A percentile compares a stretch with the other conserved stretches of the same genome.
Evolutionary conservation across 2,113 vertebrate species (phyloP).

Genomic region (Ranitomeya variabilis): DNA sequence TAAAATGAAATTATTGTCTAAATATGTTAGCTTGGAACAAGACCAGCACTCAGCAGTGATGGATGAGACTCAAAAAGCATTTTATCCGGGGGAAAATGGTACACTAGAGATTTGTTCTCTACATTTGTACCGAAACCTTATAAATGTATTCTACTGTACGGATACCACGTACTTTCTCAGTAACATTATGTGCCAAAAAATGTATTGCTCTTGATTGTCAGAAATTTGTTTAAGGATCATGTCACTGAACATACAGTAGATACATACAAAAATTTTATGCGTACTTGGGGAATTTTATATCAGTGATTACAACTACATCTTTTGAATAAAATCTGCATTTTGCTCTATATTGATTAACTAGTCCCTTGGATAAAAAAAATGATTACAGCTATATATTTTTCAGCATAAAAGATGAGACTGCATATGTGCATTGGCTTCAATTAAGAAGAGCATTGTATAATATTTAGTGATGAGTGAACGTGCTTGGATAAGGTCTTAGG

Average conservation of each 20-base stretch:
- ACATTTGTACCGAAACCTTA: background rate
- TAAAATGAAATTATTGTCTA: slow-evolving; percentile 32
- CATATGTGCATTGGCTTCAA: too few relatives aligned
- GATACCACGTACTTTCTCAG: background rate
- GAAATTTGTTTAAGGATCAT: background rate
- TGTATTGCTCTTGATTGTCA: background rate
- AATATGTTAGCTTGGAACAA: slow-evolving; percentile 36
- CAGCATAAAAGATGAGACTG: too few relatives aligned
- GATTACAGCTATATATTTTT: too few relatives aligned
- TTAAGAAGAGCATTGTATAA: too few relatives aligned
- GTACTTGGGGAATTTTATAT: background rate
- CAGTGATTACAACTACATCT: background rate
- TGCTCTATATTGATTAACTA: background rate
- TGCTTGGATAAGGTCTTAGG: too few relatives aligned
- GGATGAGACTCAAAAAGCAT: slow-evolving; percentile 21
- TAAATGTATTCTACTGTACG: background rate
- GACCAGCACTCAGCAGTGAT: background rate
- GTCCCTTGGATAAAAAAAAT: too few relatives aligned
- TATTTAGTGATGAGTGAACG: too few relatives aligned
- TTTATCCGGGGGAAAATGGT: slow-evolving; percentile 15
- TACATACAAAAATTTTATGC: background rate
- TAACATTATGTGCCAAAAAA: background rate
- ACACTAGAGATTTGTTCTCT: background rate
- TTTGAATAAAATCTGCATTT: background rate
- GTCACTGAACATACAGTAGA: background rate